phyloP scores from a whole-genome alignment of 2,113 vertebrate species.

The Lampris incognitus region DNA sequence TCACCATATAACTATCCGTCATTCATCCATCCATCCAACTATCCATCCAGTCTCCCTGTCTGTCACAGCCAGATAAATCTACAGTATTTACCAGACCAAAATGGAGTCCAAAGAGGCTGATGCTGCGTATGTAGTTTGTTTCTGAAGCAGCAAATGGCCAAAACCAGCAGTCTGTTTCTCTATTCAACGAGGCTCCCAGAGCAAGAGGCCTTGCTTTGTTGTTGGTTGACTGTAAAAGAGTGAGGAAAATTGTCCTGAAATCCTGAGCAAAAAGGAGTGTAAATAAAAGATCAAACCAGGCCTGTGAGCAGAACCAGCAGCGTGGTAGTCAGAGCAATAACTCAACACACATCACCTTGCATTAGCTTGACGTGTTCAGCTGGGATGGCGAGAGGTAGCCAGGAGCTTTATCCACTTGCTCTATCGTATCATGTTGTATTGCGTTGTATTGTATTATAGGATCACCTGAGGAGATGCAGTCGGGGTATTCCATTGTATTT shows the following conservation, averaged over 20 bases:
- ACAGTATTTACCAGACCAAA: constrained; percentile 24
- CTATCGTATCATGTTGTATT: constrained; percentile 25
- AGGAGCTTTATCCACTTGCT: constrained; percentile 54
- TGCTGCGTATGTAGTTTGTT: constrained; percentile 53
- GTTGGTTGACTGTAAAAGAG: constrained; percentile 76
- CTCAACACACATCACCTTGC: constrained; percentile 68
- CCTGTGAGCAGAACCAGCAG: constrained; percentile 74
- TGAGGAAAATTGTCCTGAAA: constrained; percentile 78
- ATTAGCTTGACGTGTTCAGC: constrained; percentile 72
- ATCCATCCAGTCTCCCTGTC: constrained; percentile 31
- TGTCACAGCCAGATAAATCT: constrained; percentile 44
- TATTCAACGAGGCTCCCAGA: constrained; percentile 70
- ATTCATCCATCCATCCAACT: constrained; percentile 9
- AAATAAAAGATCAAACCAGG: constrained; percentile 83
- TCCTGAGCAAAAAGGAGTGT: constrained; percentile 79
- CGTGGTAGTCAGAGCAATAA: constrained; percentile 77
- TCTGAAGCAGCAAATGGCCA: constrained; percentile 50
- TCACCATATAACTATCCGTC: neutral
- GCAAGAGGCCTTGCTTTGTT: constrained; percentile 74
- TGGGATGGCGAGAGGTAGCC: constrained; percentile 57
- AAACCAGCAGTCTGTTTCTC: constrained; percentile 62
- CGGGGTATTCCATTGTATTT: constrained; percentile 8
- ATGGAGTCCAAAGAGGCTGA: constrained; percentile 53
- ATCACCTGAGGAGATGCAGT: constrained; percentile 63
- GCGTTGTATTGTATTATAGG: constrained; percentile 34